Evolutionary conservation across 1,140 invertebrate species (phyloP).

Genomic region (Bombus sibiricus): DNA sequence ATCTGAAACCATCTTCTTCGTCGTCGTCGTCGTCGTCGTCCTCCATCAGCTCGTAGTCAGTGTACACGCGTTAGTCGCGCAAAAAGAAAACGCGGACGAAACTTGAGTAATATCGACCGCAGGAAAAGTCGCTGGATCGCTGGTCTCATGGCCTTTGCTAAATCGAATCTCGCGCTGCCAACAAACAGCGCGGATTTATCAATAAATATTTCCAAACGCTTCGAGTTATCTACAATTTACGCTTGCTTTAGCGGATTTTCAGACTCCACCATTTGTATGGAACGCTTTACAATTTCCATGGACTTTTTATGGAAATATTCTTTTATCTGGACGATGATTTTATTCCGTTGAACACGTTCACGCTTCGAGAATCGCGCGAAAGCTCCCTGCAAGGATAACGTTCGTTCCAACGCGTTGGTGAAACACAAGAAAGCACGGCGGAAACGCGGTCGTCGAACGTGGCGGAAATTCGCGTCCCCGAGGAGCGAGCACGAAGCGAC

Average conservation of each 20-base stretch:
- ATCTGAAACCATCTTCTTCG: constrained; percentile 36
- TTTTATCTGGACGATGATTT: too few species aligned
- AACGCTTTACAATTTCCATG: too few species aligned
- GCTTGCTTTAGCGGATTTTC: too few species aligned
- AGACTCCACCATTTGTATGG: accelerated
- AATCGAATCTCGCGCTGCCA: constrained; percentile 15
- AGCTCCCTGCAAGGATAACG: background rate
- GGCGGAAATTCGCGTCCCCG: constrained; percentile 27
- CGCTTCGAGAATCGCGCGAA: background rate
- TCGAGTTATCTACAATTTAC: background rate
- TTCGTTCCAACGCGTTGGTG: background rate
- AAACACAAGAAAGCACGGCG: background rate
- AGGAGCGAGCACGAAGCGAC: background rate
- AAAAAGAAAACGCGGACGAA: constrained; percentile 44
- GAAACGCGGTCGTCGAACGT: constrained; percentile 26
- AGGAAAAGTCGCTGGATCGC: constrained; percentile 32
- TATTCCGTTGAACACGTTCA: too few species aligned
- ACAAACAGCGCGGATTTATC: background rate
- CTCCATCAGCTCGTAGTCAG: background rate
- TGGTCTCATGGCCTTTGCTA: constrained; percentile 32
- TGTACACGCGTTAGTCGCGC: background rate
- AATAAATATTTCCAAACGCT: background rate
- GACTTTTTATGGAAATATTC: too few species aligned
- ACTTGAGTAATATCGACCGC: constrained; percentile 53
- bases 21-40: background rate